These are phyloP conservation scores for Lagria hirta DNA, from an alignment of 2,888 invertebrate genomes.

Conservation along the genomic window DNA sequence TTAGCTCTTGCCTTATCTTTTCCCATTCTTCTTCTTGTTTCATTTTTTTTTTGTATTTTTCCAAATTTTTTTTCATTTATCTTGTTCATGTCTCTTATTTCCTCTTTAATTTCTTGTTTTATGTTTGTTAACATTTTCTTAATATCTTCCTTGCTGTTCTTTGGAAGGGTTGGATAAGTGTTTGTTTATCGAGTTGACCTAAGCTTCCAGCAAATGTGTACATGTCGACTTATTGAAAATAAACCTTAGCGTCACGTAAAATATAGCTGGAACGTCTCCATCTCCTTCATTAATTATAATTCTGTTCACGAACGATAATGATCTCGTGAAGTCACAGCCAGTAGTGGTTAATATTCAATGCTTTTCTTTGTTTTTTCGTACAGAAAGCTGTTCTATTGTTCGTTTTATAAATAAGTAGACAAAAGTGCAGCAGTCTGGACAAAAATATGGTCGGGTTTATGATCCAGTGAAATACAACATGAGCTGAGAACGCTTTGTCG, in stretches of 20 bases:
- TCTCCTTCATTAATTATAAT: slow-evolving; percentile 22
- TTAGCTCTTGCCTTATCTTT: too few species aligned
- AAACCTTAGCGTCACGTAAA: slow-evolving; percentile 23
- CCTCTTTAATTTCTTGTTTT: too few species aligned
- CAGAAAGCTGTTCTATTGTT: neutral
- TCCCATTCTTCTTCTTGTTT: too few species aligned
- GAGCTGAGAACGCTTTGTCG: slow-evolving; percentile 45
- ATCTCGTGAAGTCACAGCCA: slow-evolving; percentile 20
- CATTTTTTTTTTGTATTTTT: too few species aligned
- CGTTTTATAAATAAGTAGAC: slow-evolving; percentile 42
- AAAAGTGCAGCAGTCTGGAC: slow-evolving; percentile 37
- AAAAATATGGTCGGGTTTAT: slow-evolving; percentile 47
- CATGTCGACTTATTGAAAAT: slow-evolving; percentile 19
- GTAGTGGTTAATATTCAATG: slow-evolving; percentile 24
- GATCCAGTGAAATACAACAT: slow-evolving; percentile 43
- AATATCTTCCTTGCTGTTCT: too few species aligned
- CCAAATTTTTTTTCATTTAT: too few species aligned
- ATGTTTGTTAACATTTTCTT: too few species aligned
- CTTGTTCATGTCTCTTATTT: too few species aligned
- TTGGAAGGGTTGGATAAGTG: neutral
- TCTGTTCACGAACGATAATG: slow-evolving; percentile 26
- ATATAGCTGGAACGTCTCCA: slow-evolving; percentile 23
- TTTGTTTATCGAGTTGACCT: neutral
- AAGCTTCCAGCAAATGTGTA: slow-evolving; percentile 3
- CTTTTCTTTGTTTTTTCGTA: slow-evolving; percentile 17